Evolutionary conservation across 2,113 vertebrate genomes (phyloP), one percentile per base, ranked within the genome.

Genomic region (Theropithecus gelada): DNA sequence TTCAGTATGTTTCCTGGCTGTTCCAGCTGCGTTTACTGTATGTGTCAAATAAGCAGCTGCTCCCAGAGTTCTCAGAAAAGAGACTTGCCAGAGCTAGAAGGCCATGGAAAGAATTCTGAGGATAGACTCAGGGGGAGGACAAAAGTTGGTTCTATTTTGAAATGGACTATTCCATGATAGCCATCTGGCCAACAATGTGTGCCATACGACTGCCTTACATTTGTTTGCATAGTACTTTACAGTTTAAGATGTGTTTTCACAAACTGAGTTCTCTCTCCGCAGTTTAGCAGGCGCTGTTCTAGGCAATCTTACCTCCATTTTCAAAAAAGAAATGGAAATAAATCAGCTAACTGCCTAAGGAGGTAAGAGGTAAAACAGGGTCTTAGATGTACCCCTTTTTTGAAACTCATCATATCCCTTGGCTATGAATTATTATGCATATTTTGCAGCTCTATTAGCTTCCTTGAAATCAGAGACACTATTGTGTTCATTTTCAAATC

Each of bases 131-230:
- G 1, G 57, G 35, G 16, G 14, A 57, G 43, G 80, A 76, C 43
- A 43, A 61, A 79, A 52, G 64, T 10, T 50, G 75, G 45, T 30
- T 87, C 59, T 55, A 30, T 80, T 94, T 95, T 88, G 90, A 70
- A 90, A 83, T 7, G 14, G 55, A 52, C 75, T 2, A 13, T 50
- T 3, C 68, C 70, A 2, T 0, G 10, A 30, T 35, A 75, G 45
- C 40, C 30, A 27, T 45, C 48, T 80, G 61, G 75, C 68, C 43
- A 35, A 18, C 50, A 32, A 4, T 5, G 11, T 17, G 32, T 1
- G 0, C 18, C 7, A 16, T 0, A 7, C 9, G 12, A 48, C 35
- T 0, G 30, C 38, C 73, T 59, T 1, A 0, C 23, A 20, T 68
- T 43, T 48, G 30, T 66, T 38, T 82, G 35, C 5, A 12, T 0